Evolutionary conservation across 2,113 vertebrate genomes (phyloP).

Genomic region (Machaerirhynchus nigripectus): DNA sequence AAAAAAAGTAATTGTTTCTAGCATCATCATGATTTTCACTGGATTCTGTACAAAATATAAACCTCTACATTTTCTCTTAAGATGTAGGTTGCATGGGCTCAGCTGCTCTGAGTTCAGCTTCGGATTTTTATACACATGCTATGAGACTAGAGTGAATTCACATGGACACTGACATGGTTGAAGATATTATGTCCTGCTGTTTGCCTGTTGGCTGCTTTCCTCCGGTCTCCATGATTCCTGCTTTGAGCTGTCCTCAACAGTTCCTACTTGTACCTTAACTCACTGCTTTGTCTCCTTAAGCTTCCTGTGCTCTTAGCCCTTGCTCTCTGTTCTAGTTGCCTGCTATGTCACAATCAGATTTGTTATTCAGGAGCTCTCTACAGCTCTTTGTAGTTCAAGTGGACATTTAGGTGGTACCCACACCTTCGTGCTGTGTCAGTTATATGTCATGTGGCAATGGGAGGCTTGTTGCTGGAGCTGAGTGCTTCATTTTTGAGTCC

Average conservation of each 20-base stretch:
- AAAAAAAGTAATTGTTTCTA: not conserved
- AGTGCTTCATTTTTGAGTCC: not conserved
- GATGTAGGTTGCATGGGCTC: not conserved
- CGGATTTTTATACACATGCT: not conserved
- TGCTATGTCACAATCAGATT: not conserved
- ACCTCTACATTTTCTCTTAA: not conserved
- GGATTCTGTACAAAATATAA: not conserved
- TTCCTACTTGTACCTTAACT: not conserved
- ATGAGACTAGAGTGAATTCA: not conserved
- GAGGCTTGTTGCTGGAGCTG: not conserved
- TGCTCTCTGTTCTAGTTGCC: not conserved
- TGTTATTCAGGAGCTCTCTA: not conserved
- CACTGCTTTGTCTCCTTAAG: not conserved
- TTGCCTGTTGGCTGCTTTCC: not conserved
- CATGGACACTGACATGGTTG: not conserved
- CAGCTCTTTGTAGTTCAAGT: not conserved
- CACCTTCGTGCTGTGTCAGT: not conserved
- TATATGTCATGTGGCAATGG: not conserved
- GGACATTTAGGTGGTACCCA: not conserved
- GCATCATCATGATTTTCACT: not conserved
- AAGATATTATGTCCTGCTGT: not conserved
- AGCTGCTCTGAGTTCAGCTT: not conserved
- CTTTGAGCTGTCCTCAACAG: not conserved
- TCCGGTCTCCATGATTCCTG: not conserved
- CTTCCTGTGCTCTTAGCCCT: not conserved